Base-by-base conservation (phyloP, 1,140 invertebrate species). In the Zaprionus taronus region DNA sequence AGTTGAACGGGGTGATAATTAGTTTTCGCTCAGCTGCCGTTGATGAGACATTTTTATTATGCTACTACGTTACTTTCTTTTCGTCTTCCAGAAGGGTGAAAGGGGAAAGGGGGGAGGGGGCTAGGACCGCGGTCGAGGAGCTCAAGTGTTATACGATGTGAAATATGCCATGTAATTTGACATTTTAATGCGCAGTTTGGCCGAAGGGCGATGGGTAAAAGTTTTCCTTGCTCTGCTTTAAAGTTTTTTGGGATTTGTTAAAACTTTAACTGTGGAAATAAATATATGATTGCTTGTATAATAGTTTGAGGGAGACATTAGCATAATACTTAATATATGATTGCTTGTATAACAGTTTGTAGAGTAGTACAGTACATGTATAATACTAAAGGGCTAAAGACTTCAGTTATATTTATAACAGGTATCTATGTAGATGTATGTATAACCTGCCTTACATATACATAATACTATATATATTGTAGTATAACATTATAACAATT, bases 1-100 rank as follows among this genome's bases (percentile, higher is more conserved):
- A 80, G 79, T 63, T 77, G 58, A 62, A 68, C 65, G 53, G 77
- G 38, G n/a, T 65, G 62, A 68, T 67, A 64, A 82, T 83, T 81
- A 76, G 69, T 75, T 75, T 72, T 67, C 26, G 65, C 69, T 53
- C 49, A 69, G 67, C 58, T 75, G 67, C 68, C 47, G 44, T 47
- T 74, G 67, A 55, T 56, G 36, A 56, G 31, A 68, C 62, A 63
- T 49, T 56, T 56, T 17, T 62, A 24, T 57, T 38, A 55, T 51
- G 34, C n/a, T 44, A 22, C 34, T 34, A 20, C 11, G 12, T n/a
- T 41, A 14, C 15, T n/a, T 3, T 47, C 6, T 6, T 4, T 47
- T 9, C n/a, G n/a, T 2, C 1, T 14, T 2, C 15, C 15, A n/a
- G 38, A n/a, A n/a, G 38, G 14, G 4, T 15, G 15, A 7, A 41